Evolutionary conservation across 1,140 invertebrate genomes (phyloP).

Genomic region (Samia ricini): DNA sequence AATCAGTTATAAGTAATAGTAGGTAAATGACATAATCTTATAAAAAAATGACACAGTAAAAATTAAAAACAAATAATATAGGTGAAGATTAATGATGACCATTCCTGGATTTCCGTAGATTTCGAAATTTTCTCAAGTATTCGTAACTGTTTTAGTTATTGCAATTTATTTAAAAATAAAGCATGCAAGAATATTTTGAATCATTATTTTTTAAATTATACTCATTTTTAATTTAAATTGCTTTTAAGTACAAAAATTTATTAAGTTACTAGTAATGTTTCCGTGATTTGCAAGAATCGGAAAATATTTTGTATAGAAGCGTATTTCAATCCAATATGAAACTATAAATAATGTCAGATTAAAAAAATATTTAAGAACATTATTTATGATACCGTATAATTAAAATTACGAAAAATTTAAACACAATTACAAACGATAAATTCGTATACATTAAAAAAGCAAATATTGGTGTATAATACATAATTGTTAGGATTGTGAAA

Average conservation of each 20-base stretch:
- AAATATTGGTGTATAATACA: slow-evolving; percentile 25
- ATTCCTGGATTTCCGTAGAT: not conserved
- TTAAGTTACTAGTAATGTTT: too few species aligned
- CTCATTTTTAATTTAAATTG: too few species aligned
- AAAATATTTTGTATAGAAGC: too few species aligned
- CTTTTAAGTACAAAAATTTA: too few species aligned
- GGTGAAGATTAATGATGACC: not conserved
- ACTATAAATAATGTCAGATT: not conserved
- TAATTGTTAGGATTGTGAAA: slow-evolving; percentile 2
- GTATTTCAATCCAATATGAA: not conserved
- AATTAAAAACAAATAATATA: not conserved
- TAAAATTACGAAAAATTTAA: not conserved
- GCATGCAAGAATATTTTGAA: not conserved
- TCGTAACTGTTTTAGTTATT: not conserved
- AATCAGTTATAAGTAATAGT: slow-evolving; percentile 7
- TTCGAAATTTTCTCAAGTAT: not conserved
- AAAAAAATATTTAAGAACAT: not conserved
- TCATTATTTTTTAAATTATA: too few species aligned
- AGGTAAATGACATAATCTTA: not conserved
- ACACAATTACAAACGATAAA: not conserved
- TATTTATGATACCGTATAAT: not conserved
- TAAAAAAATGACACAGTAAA: not conserved
- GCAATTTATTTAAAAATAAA: not conserved
- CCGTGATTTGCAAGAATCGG: too few species aligned
- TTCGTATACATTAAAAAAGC: slow-evolving; percentile 8